phyloP scores from a whole-genome alignment of 2,888 invertebrate genomes.

The Mayetiola destructor region DNA sequence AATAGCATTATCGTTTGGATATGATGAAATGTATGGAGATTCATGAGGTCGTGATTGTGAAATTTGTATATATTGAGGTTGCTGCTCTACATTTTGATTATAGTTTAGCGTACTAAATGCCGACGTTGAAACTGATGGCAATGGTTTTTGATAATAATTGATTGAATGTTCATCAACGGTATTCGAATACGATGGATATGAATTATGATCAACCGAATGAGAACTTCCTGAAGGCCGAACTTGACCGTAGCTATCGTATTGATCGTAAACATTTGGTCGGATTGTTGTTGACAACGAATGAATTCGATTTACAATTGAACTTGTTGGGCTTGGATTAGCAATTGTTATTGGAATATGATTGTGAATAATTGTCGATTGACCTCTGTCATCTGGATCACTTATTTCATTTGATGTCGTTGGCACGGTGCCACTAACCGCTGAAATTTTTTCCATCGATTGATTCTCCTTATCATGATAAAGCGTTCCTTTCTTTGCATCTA shows the following conservation, averaged over 20 bases:
- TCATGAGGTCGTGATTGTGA: constrained; percentile 4
- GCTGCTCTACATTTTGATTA: not conserved
- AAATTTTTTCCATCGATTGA: not conserved
- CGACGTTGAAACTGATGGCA: not conserved
- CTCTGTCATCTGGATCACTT: not conserved
- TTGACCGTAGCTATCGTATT: constrained; percentile 29
- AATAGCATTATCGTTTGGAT: not conserved
- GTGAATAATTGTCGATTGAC: constrained; percentile 10
- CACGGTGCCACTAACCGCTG: not conserved
- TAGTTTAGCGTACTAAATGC: not conserved
- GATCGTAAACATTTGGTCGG: not conserved
- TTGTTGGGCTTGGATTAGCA: not conserved
- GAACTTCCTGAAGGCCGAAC: constrained; percentile 17
- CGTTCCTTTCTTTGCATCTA: not conserved
- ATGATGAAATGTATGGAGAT: not conserved
- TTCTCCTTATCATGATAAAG: not conserved
- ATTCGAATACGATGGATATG: constrained; percentile 15
- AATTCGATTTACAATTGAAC: not conserved
- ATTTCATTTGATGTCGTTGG: not conserved
- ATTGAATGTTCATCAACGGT: not conserved
- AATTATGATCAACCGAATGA: constrained; percentile 4
- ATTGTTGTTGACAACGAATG: not conserved
- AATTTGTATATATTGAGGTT: constrained; percentile 8
- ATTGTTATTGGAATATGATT: constrained; percentile 14
- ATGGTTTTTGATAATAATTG: not conserved